Evolutionary conservation across 2,888 invertebrate genomes (phyloP), one percentile per base, ranked within the genome.

Genomic region (Dasypogon diadema): DNA sequence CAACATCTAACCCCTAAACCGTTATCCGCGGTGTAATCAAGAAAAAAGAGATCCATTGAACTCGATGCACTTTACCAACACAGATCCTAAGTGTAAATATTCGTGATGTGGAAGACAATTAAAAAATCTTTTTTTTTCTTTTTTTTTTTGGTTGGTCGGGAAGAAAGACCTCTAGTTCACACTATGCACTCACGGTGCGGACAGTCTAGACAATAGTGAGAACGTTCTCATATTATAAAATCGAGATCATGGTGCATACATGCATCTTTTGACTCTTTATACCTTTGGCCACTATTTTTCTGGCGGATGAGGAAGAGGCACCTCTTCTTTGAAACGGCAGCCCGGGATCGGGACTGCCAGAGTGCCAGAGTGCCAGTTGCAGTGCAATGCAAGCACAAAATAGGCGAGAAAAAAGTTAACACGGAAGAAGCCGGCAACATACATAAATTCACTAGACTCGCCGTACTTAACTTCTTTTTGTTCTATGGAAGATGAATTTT

Each of bases 171-270:
- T 54, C 70, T 18, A 70, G 70, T 70, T 70, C 70, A 70, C 70
- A 70, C 70, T 70, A 70, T 21, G 37, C 22, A 34, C 54, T 21
- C 24, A 48, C 55, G 54, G 16, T 26, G 78, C 74, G 63, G 77
- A 77, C 78, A 77, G 77, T 75, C 72, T 79, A 84, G 81, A 85
- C 85, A 85, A 85, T 85, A 84, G 85, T 85, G 85, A 84, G 85
- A 85, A 85, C 82, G 82, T 85, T 85, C 85, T 85, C 85, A 85
- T 85, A 85, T 83, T 83, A 83, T 83, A 83, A 84, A 84, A 84
- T 83, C 84, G 84, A 84, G 83, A 84, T 84, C 76, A 75, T 42
- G 58, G 56, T 51, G 58, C 55, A 72, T 24, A 73, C 34, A 56
- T 56, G 60, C 68, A 74, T 65, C 65, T 46, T 24, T 65, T 65